Evolutionary conservation across 92 coral and sea anemone species (phyloP).

Genomic region (Ricordea florida): DNA sequence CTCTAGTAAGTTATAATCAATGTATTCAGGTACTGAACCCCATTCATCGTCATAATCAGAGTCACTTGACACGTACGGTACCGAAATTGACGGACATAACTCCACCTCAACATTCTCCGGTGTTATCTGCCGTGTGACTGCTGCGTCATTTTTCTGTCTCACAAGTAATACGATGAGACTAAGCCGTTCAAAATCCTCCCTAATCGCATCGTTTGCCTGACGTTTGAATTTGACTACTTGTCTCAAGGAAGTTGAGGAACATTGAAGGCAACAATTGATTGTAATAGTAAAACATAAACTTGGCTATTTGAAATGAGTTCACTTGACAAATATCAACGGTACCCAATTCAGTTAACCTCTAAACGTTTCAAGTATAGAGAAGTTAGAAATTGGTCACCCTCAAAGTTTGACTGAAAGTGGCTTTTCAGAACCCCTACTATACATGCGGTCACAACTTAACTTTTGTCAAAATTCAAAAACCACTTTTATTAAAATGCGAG

Average conservation of each 20-base stretch:
- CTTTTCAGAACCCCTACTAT: too few relatives aligned
- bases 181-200: neutral
- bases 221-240: too few relatives aligned
- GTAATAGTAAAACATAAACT: neutral
- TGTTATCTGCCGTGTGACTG: neutral
- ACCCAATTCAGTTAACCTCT: neutral
- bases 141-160: neutral
- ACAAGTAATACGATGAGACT: neutral
- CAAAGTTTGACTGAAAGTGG: neutral
- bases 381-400: neutral
- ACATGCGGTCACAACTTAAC: too few relatives aligned
- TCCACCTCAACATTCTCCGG: neutral
- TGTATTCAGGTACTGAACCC: neutral
- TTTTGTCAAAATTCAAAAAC: too few relatives aligned
- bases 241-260: too few relatives aligned
- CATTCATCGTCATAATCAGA: neutral
- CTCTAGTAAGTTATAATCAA: neutral
- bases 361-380: neutral
- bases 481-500: too few relatives aligned
- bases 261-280: too few relatives aligned
- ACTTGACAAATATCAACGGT: too few relatives aligned
- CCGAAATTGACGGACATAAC: neutral
- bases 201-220: neutral
- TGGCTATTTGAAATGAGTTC: neutral
- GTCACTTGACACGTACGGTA: neutral